phyloP scores from a whole-genome alignment of 2,797 vertebrate species.

The Tokudaia tokunoshimensis region DNA sequence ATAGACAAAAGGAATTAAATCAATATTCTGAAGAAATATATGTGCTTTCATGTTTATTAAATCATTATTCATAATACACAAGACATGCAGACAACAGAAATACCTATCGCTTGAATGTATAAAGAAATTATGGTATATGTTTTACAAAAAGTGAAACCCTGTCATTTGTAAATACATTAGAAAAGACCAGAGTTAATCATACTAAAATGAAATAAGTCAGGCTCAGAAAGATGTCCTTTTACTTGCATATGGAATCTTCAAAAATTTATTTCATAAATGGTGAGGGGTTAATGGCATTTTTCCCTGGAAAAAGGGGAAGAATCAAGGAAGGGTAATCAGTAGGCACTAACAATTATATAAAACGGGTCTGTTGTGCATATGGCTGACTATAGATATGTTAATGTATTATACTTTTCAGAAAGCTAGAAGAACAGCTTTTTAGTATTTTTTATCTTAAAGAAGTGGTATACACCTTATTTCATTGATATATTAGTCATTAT shows the following conservation, averaged over 20 bases:
- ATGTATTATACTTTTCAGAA: background rate
- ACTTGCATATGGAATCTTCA: background rate
- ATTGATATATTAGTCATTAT: background rate
- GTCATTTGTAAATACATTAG: background rate
- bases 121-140: background rate
- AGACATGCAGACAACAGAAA: background rate
- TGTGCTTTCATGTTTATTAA: background rate
- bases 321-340: background rate
- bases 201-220: background rate
- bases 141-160: background rate
- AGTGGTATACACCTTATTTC: background rate
- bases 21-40: background rate
- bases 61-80: background rate
- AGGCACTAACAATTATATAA: background rate
- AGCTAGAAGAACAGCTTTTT: background rate
- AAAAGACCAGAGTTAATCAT: background rate
- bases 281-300: background rate
- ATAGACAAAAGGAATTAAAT: background rate
- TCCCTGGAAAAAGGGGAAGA: no score
- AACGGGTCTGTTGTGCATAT: background rate
- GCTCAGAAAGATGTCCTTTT: background rate
- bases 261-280: background rate
- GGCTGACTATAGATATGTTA: background rate
- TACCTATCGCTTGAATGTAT: background rate
- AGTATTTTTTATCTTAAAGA: background rate